Evolutionary conservation across 2,888 invertebrate species (phyloP).

Genomic region (Dusona sp.): DNA sequence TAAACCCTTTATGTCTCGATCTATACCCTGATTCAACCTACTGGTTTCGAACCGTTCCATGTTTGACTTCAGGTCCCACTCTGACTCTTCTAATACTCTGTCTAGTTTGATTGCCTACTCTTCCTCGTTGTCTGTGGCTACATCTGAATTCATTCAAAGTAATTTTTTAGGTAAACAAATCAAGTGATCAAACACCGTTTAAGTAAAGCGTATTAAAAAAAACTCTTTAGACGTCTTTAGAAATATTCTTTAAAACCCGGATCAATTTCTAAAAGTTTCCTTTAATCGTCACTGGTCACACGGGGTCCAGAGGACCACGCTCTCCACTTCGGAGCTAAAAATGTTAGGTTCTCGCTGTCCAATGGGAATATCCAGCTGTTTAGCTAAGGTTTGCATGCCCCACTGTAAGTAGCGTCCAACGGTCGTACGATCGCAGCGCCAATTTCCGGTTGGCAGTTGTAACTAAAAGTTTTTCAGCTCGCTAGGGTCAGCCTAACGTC

Average conservation of each 20-base stretch:
- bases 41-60: conserved; percentile 11
- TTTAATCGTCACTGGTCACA: too few relatives aligned
- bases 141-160: background rate
- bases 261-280: background rate
- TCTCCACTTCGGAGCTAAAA: too few relatives aligned
- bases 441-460: too few relatives aligned
- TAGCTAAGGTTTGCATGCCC: too few relatives aligned
- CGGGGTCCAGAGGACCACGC: too few relatives aligned
- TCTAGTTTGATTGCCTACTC: background rate
- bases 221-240: background rate
- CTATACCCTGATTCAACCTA: conserved; percentile 26
- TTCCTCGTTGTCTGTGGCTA: background rate
- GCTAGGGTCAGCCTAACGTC: too few relatives aligned
- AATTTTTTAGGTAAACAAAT: background rate
- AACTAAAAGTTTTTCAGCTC: too few relatives aligned
- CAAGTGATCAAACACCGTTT: background rate
- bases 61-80: conserved; percentile 20
- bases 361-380: too few relatives aligned
- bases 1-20: conserved; percentile 60
- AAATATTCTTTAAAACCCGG: background rate
- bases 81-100: conserved; percentile 7
- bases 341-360: too few relatives aligned
- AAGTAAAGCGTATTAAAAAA: background rate
- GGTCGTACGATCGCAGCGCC: too few relatives aligned
- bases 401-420: too few relatives aligned